Evolutionary conservation across 2,888 invertebrate species (phyloP).

Genomic region (Papilio elwesi): DNA sequence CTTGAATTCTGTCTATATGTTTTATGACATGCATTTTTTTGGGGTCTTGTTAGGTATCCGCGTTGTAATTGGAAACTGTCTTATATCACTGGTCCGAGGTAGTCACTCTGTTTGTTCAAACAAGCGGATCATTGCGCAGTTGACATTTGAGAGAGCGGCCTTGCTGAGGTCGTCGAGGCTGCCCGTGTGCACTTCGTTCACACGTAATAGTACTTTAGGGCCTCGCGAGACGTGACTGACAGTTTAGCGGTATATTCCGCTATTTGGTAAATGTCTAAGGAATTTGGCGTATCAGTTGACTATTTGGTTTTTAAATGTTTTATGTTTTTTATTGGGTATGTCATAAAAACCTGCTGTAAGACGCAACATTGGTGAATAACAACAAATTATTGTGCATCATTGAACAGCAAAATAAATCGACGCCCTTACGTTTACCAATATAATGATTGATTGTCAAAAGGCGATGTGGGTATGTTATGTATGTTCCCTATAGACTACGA

Average conservation of each 20-base stretch:
- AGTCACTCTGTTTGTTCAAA: background rate
- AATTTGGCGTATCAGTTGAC: background rate
- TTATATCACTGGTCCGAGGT: too few species aligned
- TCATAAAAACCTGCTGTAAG: background rate
- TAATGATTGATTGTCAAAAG: too few species aligned
- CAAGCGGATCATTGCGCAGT: conserved; percentile 1
- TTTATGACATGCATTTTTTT: too few species aligned
- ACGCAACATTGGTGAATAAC: background rate
- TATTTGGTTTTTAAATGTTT: background rate
- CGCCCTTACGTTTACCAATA: too few species aligned
- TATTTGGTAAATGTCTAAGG: conserved; percentile 13
- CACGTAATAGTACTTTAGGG: conserved; percentile 26
- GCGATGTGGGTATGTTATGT: too few species aligned
- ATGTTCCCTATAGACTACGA: too few species aligned
- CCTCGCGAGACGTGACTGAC: conserved; percentile 14
- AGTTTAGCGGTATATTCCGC: conserved; percentile 26
- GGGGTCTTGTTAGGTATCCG: too few species aligned
- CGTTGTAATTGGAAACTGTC: too few species aligned
- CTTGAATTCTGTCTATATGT: too few species aligned
- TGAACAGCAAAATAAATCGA: too few species aligned
- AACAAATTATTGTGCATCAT: too few species aligned
- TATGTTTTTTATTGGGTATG: too few species aligned
- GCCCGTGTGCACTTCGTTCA: conserved; percentile 11
- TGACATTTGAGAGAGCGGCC: conserved; percentile 16
- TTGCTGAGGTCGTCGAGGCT: conserved; percentile 20